A percentile compares a stretch with the other conserved stretches of the same genome.
phyloP scores from a whole-genome alignment of 2,888 invertebrate genomes.

The Epinotia bilunana region DNA sequence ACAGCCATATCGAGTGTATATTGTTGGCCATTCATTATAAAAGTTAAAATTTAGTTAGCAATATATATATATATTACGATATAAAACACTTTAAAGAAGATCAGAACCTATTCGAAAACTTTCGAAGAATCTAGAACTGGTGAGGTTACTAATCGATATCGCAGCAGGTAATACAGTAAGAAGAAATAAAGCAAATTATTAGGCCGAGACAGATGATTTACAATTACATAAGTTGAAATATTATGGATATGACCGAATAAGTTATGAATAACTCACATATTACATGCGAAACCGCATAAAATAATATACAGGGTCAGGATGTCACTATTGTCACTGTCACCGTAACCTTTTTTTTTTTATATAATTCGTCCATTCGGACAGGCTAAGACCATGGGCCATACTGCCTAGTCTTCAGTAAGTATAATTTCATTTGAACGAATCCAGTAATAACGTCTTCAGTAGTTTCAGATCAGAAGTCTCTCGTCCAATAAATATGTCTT shows the following conservation, averaged over 20 bases:
- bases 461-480: no score
- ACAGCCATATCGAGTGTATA: neutral
- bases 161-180: neutral
- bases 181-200: neutral
- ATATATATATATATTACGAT: neutral
- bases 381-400: no score
- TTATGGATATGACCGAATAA: neutral
- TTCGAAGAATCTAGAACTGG: conserved; percentile 13
- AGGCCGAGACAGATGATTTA: neutral
- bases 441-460: no score
- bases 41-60: neutral
- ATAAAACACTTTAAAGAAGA: neutral
- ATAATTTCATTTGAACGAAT: no score
- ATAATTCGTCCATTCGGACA: no score
- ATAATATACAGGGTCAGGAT: conserved; percentile 5
- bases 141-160: conserved; percentile 13
- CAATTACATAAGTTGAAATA: neutral
- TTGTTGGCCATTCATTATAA: neutral
- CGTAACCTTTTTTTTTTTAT: no score
- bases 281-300: conserved; percentile 20
- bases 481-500: no score
- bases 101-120: neutral
- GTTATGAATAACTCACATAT: conserved; percentile 33
- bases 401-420: no score
- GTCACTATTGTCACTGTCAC: no score